A percentile compares a stretch with the other conserved stretches of the same genome.
These are phyloP conservation scores for Orchestia grillus DNA, from an alignment of 1,140 invertebrate genomes.

Conservation along the genomic window DNA sequence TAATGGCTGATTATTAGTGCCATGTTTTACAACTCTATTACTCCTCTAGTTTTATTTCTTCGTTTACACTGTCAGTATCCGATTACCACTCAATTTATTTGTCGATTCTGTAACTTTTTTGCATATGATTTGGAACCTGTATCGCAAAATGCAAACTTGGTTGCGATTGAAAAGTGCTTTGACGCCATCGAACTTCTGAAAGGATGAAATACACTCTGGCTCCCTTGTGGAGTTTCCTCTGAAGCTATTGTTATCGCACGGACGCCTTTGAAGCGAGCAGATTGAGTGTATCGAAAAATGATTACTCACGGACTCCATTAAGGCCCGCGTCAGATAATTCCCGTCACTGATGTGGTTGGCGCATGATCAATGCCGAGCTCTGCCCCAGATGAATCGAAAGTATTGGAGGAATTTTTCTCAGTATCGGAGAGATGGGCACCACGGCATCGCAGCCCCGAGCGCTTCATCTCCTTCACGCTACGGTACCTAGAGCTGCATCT, in stretches of 20 bases:
- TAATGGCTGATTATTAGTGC: too few species aligned
- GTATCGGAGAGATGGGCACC: not conserved
- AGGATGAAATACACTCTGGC: not conserved
- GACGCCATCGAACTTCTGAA: not conserved
- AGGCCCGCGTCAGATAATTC: conserved; percentile 1
- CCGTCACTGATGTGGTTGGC: conserved; percentile 10
- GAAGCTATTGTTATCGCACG: conserved; percentile 15
- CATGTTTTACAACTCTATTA: not conserved
- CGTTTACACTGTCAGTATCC: not conserved
- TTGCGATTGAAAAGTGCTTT: not conserved
- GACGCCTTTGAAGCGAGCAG: conserved; percentile 19
- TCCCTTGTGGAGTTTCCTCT: not conserved
- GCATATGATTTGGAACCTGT: not conserved
- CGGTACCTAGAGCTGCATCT: not conserved
- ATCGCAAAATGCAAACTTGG: not conserved
- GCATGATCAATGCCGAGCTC: conserved; percentile 23
- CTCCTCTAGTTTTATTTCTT: not conserved
- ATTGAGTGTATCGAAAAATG: conserved; percentile 52
- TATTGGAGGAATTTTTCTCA: conserved; percentile 2
- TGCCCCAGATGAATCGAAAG: conserved; percentile 41
- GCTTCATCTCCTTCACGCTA: not conserved
- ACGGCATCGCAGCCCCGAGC: not conserved
- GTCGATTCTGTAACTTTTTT: not conserved
- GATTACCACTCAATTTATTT: not conserved
- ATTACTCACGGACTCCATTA: conserved; percentile 32